Base-by-base conservation (phyloP, 1,140 invertebrate species). In the Thalassaphorura encarpata region DNA sequence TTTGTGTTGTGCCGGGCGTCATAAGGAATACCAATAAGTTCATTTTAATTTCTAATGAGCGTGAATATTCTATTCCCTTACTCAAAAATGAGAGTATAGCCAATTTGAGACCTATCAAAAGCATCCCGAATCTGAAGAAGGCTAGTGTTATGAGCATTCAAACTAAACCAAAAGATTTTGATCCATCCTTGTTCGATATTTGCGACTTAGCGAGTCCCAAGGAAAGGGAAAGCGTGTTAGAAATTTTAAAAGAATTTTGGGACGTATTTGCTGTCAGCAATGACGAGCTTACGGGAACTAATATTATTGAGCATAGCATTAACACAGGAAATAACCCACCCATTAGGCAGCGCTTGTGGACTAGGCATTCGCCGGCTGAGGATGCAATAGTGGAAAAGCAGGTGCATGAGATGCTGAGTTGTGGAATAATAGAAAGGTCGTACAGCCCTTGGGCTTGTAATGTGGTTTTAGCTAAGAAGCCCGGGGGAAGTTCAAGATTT, bases 381-480 rank as follows among this genome's bases (percentile, higher is more conserved):
- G 11, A 43, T 8, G 21, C 11, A 18, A 8, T 18, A 43, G 19
- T 43, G 19, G 16, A 43, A 6, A 43, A 43, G 18, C 42, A 43
- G 21, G 16, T 43, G 21, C 21, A 43, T 8, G 42, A 43, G 21
- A 43, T 48, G 46, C 40, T 73, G 1, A 21, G 59, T 15, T 49
- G 66, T 3, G 68, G 61, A 1, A 82, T 84, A 0, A 70, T 76
- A 1, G 68, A 72, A 59, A 70, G 71, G 0, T 70, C 70, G 4
- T 62, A 65, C 0, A 71, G 68, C 15, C 63, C 70, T 0, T 80
- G 75, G 71, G 63, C 69, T 8, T 69, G 70, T 0, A 76, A 74
- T 1, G 60, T 76, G 0, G 69, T 79, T 0, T 47, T 78, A 15
- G 71, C 78, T 0, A 65, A 68, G 56, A 82, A 81, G 54, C 74